Evolutionary conservation across 2,888 invertebrate genomes (phyloP), one percentile per base, ranked within the genome.

Genomic region (Acanthococcus lagerstroemiae): DNA sequence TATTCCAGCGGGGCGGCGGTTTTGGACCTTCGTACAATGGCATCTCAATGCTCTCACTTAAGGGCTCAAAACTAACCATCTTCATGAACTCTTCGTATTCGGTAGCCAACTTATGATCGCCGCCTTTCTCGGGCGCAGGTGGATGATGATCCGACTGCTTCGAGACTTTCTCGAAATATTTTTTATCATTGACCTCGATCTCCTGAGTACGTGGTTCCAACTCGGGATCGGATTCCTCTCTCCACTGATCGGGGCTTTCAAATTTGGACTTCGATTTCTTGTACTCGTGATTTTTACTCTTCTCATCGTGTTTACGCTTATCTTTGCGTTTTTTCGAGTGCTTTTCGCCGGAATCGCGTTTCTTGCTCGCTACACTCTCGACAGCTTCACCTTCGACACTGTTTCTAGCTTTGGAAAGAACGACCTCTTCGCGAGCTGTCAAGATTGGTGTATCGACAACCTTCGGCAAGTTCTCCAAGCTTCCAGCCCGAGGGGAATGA

Each of bases 81-180:
- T 69, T 69, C 30, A 69, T 48, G 55, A 69, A 69, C 45, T 69
- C 65, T 68, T 68, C 69, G 57, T 69, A 69, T 58, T 69, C 69
- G 22, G 56, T 55, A 52, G 50, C 65, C 22, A 69, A 45, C 45
- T 58, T 65, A 21, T 27, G 46, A 17, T 66, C 52, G 27, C 57
- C 44, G 17, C 19, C 19, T n/a, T n/a, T n/a, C n/a, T n/a, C n/a
- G n/a, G n/a, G n/a, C n/a, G n/a, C n/a, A n/a, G n/a, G n/a, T n/a
- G n/a, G n/a, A n/a, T n/a, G n/a, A n/a, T n/a, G n/a, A n/a, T n/a
- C n/a, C n/a, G n/a, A n/a, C n/a, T n/a, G n/a, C n/a, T n/a, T n/a
- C n/a, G n/a, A n/a, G n/a, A n/a, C n/a, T n/a, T n/a, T n/a, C n/a
- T n/a, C n/a, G n/a, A n/a, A n/a, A n/a, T n/a, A n/a, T n/a, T n/a